phyloP scores from a whole-genome alignment of 37 sponge, comb jelly and placozoan genomes.

The Aphrocallistes beatrix region DNA sequence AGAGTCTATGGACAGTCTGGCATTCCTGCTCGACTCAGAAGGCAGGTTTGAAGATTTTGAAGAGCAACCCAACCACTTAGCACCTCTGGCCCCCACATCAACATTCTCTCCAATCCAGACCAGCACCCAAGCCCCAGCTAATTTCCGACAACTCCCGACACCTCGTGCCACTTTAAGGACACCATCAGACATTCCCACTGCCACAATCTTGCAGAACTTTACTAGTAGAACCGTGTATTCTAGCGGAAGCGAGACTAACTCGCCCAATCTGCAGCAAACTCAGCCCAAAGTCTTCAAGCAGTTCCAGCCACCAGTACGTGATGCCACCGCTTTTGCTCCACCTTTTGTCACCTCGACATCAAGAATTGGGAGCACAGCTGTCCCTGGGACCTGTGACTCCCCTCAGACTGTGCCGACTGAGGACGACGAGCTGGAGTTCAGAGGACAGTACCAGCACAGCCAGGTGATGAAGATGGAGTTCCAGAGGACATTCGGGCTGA shows the following conservation, averaged over 20 bases:
- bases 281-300: no score
- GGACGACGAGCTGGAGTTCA: slow-evolving; percentile 31
- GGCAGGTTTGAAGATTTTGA: not conserved
- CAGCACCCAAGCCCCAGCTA: no score
- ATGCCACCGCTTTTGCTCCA: not conserved
- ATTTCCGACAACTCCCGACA: not conserved
- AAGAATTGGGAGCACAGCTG: not conserved
- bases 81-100: no score
- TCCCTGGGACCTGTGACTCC: not conserved
- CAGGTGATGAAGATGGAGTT: slow-evolving; percentile 33
- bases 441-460: slow-evolving; percentile 39
- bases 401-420: not conserved
- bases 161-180: not conserved
- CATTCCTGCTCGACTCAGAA: not conserved
- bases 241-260: no score
- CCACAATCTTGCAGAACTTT: no score
- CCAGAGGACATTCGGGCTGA: slow-evolving; percentile 62
- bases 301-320: no score
- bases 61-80: not conserved
- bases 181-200: not conserved
- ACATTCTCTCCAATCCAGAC: no score
- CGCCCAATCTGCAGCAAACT: no score
- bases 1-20: not conserved
- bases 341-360: not conserved
- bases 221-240: no score